Evolutionary conservation across 2,113 vertebrate species (phyloP), one percentile per base, ranked within the genome.

Genomic region (Callospermophilus lateralis): DNA sequence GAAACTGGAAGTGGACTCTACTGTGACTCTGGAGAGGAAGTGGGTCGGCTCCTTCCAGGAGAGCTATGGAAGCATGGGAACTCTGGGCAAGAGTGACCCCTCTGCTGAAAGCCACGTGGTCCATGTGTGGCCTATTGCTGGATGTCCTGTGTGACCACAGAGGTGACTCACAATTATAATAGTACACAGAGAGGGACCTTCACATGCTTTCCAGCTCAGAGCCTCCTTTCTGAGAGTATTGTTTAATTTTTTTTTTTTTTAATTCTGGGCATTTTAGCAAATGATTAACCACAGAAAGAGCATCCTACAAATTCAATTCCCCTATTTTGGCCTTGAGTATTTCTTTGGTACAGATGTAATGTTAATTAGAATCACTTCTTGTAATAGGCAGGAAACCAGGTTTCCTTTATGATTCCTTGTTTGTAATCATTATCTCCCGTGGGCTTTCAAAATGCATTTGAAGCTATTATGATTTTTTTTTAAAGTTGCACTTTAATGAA

Each of bases 401-500:
- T 65, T 84, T 84, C 61, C 72, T 72, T 92, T 48, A 61, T 7
- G 8, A 45, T 45, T 45, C 45, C 11, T 65, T 90, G 45, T 90
- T 93, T 92, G 19, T 88, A 84, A 72, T 87, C 28, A 76, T 92
- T 67, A 79, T 61, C 81, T 94, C 77, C 86, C 4, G 34, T 80
- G 58, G 86, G 95, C 84, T 92, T 93, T 39, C 78, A 88, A 97
- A 96, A 96, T 78, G 26, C 68, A 85, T 93, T 67, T 81, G 61
- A 94, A 93, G 77, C 63, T 58, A 74, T 81, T 84, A 58, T 34
- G 45, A 86, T 45, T 81, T 92, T 91, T 89, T 58, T 79, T 39
- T 1, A 84, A 96, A 97, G n/a, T 97, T 96, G 84, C n/a, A 86
- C 80, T 94, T 97, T 96, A 95, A 92, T 91, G 48, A 85, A 93